These are phyloP conservation scores for Chaetophractus vellerosus DNA, from an alignment of 2,797 vertebrate species.

Conservation along the genomic window DNA sequence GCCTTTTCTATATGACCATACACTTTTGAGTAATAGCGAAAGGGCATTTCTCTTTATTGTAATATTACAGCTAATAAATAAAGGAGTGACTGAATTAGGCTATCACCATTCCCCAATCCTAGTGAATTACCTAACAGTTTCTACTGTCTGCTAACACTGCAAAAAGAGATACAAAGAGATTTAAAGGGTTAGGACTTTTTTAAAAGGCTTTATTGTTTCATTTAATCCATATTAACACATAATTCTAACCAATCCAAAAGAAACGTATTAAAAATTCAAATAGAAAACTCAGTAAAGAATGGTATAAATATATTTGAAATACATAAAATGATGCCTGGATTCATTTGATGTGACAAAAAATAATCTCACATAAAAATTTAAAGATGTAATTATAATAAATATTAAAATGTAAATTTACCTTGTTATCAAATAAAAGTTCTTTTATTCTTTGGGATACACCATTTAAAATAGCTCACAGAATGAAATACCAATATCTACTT, in stretches of 20 bases:
- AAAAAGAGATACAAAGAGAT: slow-evolving; percentile 53
- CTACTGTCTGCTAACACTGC: neutral
- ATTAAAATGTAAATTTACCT: neutral
- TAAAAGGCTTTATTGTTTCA: slow-evolving; percentile 35
- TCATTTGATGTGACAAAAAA: slow-evolving; percentile 21
- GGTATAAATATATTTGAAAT: neutral
- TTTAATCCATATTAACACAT: slow-evolving; percentile 43
- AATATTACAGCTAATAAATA: slow-evolving; percentile 68
- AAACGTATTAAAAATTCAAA: neutral
- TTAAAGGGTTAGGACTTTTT: neutral
- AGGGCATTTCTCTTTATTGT: slow-evolving; percentile 29
- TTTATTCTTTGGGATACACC: neutral
- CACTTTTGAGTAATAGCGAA: neutral
- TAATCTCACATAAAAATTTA: neutral
- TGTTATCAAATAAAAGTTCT: neutral
- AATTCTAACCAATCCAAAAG: slow-evolving; percentile 6
- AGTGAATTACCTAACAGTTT: slow-evolving; percentile 68
- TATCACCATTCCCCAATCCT: slow-evolving; percentile 14
- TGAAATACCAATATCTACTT: neutral
- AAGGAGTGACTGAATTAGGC: slow-evolving; percentile 32
- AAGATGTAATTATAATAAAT: neutral
- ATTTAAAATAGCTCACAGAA: neutral
- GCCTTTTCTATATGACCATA: neutral
- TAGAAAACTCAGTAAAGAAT: neutral
- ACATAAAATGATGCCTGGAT: neutral